Conservation (phyloP, 2,113 vertebrate species). For the Colaptes auratus region DNA sequence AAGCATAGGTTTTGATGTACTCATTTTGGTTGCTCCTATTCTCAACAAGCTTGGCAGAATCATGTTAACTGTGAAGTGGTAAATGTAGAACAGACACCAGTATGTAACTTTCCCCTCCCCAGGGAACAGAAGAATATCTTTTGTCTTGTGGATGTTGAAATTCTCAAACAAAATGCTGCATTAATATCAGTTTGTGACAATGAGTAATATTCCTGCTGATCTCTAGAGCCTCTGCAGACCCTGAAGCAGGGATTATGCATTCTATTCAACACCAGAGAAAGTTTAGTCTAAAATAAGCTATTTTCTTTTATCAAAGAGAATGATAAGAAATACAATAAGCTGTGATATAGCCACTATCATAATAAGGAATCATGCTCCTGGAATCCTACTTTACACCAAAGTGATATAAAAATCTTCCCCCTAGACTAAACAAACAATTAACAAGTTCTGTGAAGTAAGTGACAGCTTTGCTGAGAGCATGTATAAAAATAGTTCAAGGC, state of each 20-base stretch:
- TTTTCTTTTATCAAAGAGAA: constrained; percentile 29
- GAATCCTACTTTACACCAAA: neutral
- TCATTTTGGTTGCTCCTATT: neutral
- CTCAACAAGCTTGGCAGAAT: neutral
- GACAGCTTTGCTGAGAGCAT: neutral
- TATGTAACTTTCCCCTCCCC: neutral
- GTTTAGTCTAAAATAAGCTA: constrained; percentile 20
- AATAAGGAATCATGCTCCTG: neutral
- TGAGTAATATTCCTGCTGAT: neutral
- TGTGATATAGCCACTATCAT: neutral
- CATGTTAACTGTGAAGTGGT: neutral
- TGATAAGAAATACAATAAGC: constrained; percentile 45
- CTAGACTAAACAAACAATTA: constrained; percentile 39
- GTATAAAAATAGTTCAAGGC: neutral
- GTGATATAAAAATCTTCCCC: neutral
- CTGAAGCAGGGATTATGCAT: neutral
- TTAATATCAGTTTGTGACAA: neutral
- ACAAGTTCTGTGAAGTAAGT: neutral
- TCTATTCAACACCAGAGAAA: neutral
- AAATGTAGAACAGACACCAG: neutral
- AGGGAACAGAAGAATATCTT: neutral
- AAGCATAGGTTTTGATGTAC: neutral
- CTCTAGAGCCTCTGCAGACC: neutral
- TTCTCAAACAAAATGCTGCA: neutral
- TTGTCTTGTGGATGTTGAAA: neutral